These are phyloP conservation scores for Chromoteleia sp. DNA, from an alignment of 2,888 invertebrate genomes.

Conservation along the genomic window DNA sequence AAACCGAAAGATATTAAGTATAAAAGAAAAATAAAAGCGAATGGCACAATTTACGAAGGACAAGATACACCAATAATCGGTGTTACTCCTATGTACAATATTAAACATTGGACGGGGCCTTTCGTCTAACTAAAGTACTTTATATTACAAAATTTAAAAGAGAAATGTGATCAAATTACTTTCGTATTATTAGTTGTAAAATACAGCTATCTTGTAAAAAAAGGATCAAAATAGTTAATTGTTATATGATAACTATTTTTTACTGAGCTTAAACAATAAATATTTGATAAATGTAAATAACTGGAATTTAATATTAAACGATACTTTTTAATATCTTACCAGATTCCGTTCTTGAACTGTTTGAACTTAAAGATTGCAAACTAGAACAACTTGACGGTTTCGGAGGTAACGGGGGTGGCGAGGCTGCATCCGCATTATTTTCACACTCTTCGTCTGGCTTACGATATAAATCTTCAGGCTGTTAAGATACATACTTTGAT, in stretches of 20 bases:
- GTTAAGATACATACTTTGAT: no score
- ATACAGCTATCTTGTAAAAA: constrained; percentile 7
- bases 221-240: constrained; percentile 6
- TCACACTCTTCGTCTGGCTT: no score
- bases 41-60: constrained; percentile 85
- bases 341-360: no score
- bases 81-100: constrained; percentile 76
- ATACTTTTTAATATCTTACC: no score
- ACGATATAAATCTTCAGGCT: no score
- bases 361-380: no score
- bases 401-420: no score
- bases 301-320: no score
- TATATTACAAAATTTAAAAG: constrained; percentile 6
- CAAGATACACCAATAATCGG: constrained; percentile 82
- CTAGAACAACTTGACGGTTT: no score
- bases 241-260: constrained; percentile 19
- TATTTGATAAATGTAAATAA: constrained; percentile 4
- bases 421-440: no score
- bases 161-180: constrained; percentile 53
- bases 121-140: constrained; percentile 80
- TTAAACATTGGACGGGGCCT: constrained; percentile 85
- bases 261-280: constrained; percentile 13
- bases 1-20: constrained; percentile 92
- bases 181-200: constrained; percentile 49
- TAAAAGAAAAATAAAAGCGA: constrained; percentile 88